Conservation (phyloP, 2,113 vertebrate species). For the Cyprinodon tularosa region DNA sequence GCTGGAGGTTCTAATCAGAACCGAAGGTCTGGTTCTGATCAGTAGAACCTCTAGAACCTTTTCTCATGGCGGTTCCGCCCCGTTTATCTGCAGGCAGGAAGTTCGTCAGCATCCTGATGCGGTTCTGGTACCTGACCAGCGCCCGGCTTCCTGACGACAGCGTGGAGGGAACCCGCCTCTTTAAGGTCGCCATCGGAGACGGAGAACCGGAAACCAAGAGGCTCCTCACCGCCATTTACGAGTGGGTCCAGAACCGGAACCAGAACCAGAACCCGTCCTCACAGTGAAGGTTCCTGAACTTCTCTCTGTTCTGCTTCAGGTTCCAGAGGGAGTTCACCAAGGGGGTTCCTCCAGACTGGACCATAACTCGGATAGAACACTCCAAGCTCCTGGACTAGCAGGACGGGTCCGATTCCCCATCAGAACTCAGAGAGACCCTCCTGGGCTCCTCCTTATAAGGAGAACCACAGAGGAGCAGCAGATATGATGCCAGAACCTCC, state of each 20-base stretch:
- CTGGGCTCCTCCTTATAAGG: not conserved
- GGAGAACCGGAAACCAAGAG: slow-evolving; percentile 82
- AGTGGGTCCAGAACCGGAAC: slow-evolving; percentile 79
- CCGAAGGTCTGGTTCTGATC: too few relatives aligned
- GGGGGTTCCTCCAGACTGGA: slow-evolving; percentile 93
- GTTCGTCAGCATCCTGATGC: slow-evolving; percentile 95
- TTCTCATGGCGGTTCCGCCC: not conserved
- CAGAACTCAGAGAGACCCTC: not conserved
- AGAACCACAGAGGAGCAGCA: not conserved
- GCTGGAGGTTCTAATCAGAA: not conserved
- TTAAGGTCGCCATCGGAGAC: slow-evolving; percentile 82
- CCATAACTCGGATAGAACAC: slow-evolving; percentile 91
- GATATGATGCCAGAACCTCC: not conserved
- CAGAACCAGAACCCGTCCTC: not conserved
- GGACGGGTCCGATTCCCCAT: not conserved
- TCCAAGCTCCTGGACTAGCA: slow-evolving; percentile 86
- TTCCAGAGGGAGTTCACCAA: slow-evolving; percentile 96
- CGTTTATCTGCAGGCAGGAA: slow-evolving; percentile 82
- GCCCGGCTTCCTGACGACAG: slow-evolving; percentile 81
- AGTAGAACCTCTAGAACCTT: too few relatives aligned
- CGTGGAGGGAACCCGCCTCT: slow-evolving; percentile 81
- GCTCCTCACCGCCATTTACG: slow-evolving; percentile 90
- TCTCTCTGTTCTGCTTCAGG: slow-evolving; percentile 65
- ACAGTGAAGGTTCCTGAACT: not conserved
- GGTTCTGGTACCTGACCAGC: slow-evolving; percentile 94